phyloP scores from a whole-genome alignment of 2,797 vertebrate genomes.

The Pangasius krempfi region DNA sequence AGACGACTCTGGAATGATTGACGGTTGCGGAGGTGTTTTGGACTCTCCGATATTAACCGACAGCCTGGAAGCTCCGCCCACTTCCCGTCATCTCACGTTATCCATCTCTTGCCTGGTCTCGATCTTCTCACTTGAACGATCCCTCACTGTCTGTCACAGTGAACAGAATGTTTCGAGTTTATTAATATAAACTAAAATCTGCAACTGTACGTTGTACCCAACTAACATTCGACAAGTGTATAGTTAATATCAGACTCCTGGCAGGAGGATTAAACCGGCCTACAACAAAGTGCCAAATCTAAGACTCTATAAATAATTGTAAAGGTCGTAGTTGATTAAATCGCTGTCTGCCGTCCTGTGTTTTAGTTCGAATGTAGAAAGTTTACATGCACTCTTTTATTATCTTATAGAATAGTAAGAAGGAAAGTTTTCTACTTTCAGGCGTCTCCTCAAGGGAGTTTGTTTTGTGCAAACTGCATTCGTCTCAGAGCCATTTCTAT shows the following conservation, averaged over 20 bases:
- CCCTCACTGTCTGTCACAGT: not conserved
- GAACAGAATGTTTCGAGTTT: not conserved
- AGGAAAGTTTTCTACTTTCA: not conserved
- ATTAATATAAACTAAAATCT: not conserved
- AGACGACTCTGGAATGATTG: not conserved
- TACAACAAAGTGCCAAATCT: no score
- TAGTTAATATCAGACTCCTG: no score
- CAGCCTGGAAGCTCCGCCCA: not conserved
- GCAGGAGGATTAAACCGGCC: no score
- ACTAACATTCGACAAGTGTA: no score
- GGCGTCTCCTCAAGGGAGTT: not conserved
- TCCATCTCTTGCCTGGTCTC: not conserved
- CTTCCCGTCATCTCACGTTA: not conserved
- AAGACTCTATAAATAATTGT: no score
- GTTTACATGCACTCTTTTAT: not conserved
- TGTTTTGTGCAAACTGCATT: not conserved
- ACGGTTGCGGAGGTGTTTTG: not conserved
- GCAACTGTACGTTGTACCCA: no score
- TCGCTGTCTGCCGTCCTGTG: not conserved
- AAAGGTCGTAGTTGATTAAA: not conserved
- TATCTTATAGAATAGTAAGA: not conserved
- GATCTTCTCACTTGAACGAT: not conserved
- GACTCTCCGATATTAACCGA: not conserved
- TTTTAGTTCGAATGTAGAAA: no score
- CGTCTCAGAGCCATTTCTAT: not conserved